These are phyloP conservation scores for Oryctolagus cuniculus DNA, from an alignment of 2,113 vertebrate species.

Conservation along the genomic window mOryCun1.1 NC_091438.1:148067001-148067500, in stretches of 20 bases:
- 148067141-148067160: too few species aligned
- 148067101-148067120: too few species aligned
- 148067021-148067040: too few species aligned
- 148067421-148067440: background rate
- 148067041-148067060: too few species aligned
- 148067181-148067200: background rate
- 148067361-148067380: fast-evolving
- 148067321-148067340: background rate
- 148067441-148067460: background rate
- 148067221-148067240: background rate
- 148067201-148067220: background rate
- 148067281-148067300: background rate
- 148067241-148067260: background rate
- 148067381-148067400: background rate
- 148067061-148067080: too few species aligned
- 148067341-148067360: fast-evolving
- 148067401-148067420: background rate
- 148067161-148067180: too few species aligned
- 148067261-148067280: background rate
- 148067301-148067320: background rate
- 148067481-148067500: background rate
- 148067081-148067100: too few species aligned
- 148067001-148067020: too few species aligned
- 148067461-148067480: background rate
- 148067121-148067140: too few species aligned